A percentile compares a stretch with the other conserved stretches of the same genome.
Conservation (phyloP, 2,113 vertebrate genomes). For the Datnioides undecimradiatus region DNA sequence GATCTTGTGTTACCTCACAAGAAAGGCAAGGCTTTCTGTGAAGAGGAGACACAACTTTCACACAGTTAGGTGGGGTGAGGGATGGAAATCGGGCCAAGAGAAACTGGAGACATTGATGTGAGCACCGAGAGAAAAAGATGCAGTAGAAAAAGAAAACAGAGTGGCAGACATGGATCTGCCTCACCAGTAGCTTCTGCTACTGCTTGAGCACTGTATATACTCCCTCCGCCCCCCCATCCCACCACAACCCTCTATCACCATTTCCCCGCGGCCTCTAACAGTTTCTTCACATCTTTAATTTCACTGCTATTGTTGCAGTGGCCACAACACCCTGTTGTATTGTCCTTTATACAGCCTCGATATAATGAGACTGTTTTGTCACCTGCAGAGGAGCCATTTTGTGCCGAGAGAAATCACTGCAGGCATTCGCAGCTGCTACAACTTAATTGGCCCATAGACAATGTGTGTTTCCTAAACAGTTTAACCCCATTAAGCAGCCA, state of each 20-base stretch:
- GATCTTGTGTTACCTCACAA: neutral
- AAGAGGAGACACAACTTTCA: conserved; percentile 56
- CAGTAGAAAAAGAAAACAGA: conserved; percentile 50
- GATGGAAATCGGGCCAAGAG: conserved; percentile 68
- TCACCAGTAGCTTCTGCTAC: conserved; percentile 52
- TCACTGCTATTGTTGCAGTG: conserved; percentile 67
- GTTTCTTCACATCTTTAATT: conserved; percentile 74
- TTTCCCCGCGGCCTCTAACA: conserved; percentile 45
- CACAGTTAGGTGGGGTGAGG: conserved; percentile 61
- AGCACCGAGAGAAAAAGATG: conserved; percentile 40
- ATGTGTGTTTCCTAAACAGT: conserved; percentile 65
- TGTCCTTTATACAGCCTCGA: conserved; percentile 59
- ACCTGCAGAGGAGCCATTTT: conserved; percentile 50
- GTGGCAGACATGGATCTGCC: conserved; percentile 56
- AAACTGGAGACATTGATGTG: conserved; percentile 75
- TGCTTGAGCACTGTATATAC: conserved; percentile 3
- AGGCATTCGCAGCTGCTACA: conserved; percentile 63
- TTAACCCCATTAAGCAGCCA: conserved; percentile 46
- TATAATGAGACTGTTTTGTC: conserved; percentile 71
- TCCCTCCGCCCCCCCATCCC: conserved; percentile 4
- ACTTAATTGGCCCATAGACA: conserved; percentile 46
- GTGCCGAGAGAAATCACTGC: conserved; percentile 60
- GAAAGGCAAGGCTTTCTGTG: neutral
- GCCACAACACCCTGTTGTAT: conserved; percentile 67
- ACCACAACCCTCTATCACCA: conserved; percentile 30